Evolutionary conservation across 2,113 vertebrate genomes (phyloP).

Genomic region (Hiodon alosoides): DNA sequence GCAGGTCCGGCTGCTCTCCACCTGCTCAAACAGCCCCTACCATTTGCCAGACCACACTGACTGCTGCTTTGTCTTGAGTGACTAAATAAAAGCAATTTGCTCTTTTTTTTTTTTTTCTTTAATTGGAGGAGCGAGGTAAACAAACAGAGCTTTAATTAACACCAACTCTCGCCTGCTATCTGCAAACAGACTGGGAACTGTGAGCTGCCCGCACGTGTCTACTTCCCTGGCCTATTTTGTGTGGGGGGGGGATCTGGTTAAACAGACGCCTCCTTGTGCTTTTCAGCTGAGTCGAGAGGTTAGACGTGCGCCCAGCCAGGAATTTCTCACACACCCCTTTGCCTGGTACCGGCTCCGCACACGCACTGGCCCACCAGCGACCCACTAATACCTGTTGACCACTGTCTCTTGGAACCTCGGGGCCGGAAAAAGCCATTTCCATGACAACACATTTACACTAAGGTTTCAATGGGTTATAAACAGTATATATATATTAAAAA

Average conservation of each 20-base stretch:
- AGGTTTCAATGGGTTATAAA: background rate
- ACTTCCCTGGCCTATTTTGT: background rate
- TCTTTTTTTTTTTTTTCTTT: background rate
- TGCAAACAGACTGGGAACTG: slow-evolving; percentile 1
- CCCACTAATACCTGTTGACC: background rate
- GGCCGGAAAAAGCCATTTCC: background rate
- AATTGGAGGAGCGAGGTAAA: slow-evolving; percentile 10
- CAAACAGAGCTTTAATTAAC: slow-evolving; percentile 41
- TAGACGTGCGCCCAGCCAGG: no score
- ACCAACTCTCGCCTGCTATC: slow-evolving; percentile 29
- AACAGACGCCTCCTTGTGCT: slow-evolving; percentile 7
- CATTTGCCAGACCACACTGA: background rate
- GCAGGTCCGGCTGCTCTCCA: no score
- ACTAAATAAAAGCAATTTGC: background rate
- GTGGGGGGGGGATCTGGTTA: background rate
- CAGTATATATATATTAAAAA: background rate
- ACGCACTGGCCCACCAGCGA: background rate
- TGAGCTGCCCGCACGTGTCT: background rate
- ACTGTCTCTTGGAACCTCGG: no score
- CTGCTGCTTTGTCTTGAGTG: background rate
- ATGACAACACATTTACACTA: background rate
- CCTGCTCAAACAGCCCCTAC: background rate
- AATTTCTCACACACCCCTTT: background rate
- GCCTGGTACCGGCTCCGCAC: background rate
- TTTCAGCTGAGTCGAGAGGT: background rate